A percentile compares a stretch with the other conserved stretches of the same genome.
These are phyloP conservation scores for Ciconia nigra DNA, from an alignment of 2,797 vertebrate species.

Conservation along the genomic window DNA sequence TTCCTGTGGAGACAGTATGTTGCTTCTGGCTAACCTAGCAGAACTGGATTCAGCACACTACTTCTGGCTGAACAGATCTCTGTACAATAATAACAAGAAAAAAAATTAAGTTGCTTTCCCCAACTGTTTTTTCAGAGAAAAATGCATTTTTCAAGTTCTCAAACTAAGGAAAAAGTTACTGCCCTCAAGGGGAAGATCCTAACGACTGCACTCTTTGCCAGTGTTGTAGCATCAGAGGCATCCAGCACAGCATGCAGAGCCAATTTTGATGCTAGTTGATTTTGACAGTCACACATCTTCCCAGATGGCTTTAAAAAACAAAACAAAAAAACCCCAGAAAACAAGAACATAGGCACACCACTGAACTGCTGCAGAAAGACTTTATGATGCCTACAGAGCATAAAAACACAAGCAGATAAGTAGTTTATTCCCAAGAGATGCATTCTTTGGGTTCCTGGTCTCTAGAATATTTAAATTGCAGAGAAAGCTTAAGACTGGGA, in stretches of 20 bases:
- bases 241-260: neutral
- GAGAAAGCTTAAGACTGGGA: neutral
- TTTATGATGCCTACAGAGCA: neutral
- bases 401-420: neutral
- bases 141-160: neutral
- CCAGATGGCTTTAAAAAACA: neutral
- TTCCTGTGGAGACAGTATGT: neutral
- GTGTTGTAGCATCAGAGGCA: neutral
- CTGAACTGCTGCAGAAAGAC: neutral
- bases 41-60: neutral
- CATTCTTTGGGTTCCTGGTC: neutral
- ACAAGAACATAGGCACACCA: neutral
- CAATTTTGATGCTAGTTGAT: neutral
- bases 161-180: neutral
- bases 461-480: neutral
- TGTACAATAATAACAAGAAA: neutral
- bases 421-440: neutral
- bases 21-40: neutral
- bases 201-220: neutral
- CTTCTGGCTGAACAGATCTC: neutral
- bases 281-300: neutral
- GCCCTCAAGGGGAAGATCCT: neutral
- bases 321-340: neutral
- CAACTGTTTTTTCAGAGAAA: neutral
- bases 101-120: neutral